Conservation (phyloP, 2,888 invertebrate genomes). For the Pseudolycoriella hygida region DNA sequence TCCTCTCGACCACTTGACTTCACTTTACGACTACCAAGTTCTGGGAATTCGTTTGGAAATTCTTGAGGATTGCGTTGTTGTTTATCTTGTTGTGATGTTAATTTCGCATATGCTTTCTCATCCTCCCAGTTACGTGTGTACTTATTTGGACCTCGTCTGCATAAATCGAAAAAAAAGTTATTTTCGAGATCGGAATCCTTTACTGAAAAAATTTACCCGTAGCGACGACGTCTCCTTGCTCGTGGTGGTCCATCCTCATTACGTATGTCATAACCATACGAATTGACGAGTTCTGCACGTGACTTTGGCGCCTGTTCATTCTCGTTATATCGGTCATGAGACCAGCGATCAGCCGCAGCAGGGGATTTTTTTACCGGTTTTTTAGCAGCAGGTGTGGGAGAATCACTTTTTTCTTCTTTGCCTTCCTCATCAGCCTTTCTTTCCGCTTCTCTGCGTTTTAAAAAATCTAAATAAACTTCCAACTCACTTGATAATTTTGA, state of each 20-base stretch:
- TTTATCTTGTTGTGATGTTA: conserved; percentile 18
- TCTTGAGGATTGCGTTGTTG: conserved; percentile 35
- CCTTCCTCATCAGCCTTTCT: not conserved
- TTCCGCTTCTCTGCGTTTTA: conserved; percentile 5
- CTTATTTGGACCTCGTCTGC: conserved; percentile 81
- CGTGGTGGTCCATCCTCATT: conserved; percentile 83
- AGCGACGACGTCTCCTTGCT: conserved; percentile 66
- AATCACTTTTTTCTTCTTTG: not conserved
- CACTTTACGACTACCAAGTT: conserved; percentile 23
- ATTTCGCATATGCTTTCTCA: conserved; percentile 68
- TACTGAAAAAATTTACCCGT: conserved; percentile 44
- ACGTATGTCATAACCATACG: conserved; percentile 89
- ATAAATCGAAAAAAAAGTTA: conserved; percentile 11
- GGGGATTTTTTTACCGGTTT: conserved; percentile 2
- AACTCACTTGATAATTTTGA: not conserved
- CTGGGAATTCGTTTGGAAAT: conserved; percentile 27
- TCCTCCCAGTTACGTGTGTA: conserved; percentile 89
- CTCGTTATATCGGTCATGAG: conserved; percentile 52
- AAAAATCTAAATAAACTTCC: not conserved
- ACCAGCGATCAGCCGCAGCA: conserved; percentile 48
- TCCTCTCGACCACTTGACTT: conserved; percentile 7
- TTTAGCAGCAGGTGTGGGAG: not conserved
- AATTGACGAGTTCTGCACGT: conserved; percentile 61
- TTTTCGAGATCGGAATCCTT: no score
- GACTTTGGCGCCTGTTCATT: conserved; percentile 65